Evolutionary conservation across 2,113 vertebrate species (phyloP).

Genomic region (Podocnemis expansa): DNA sequence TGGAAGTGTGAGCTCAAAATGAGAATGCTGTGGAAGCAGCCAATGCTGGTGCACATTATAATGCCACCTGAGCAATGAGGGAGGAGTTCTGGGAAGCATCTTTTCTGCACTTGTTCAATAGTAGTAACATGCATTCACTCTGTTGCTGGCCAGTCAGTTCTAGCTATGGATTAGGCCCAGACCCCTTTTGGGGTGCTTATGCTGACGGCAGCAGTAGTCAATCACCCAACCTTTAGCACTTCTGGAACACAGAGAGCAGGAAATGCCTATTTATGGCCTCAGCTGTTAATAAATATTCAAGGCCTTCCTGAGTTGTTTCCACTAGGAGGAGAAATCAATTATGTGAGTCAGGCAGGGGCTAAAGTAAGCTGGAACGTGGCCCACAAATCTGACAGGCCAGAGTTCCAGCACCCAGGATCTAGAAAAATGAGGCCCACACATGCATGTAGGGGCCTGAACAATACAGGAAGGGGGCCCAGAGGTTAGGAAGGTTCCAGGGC

Average conservation of each 20-base stretch:
- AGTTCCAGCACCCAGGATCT: too few relatives aligned
- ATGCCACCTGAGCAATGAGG: rapidly evolving
- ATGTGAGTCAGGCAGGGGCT: not conserved
- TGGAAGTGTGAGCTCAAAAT: too few relatives aligned
- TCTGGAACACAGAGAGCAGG: not conserved
- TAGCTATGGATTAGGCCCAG: rapidly evolving
- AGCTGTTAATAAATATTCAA: not conserved
- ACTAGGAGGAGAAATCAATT: not conserved
- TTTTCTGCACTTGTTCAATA: not conserved
- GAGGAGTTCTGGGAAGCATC: rapidly evolving
- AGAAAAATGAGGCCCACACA: too few relatives aligned
- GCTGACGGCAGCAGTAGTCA: not conserved
- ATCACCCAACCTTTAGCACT: rapidly evolving
- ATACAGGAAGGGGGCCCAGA: too few relatives aligned
- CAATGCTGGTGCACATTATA: not conserved
- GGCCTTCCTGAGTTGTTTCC: not conserved
- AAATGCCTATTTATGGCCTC: not conserved
- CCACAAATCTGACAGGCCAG: too few relatives aligned
- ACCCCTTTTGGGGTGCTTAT: rapidly evolving
- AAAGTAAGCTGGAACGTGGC: too few relatives aligned
- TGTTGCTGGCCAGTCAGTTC: rapidly evolving
- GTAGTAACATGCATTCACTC: not conserved
- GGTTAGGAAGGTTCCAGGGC: too few relatives aligned
- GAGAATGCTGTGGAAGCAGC: not conserved
- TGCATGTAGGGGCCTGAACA: too few relatives aligned